A percentile compares a stretch with the other conserved stretches of the same genome.
phyloP scores from a whole-genome alignment of 2,888 invertebrate species.

The Apamea crenata region DNA sequence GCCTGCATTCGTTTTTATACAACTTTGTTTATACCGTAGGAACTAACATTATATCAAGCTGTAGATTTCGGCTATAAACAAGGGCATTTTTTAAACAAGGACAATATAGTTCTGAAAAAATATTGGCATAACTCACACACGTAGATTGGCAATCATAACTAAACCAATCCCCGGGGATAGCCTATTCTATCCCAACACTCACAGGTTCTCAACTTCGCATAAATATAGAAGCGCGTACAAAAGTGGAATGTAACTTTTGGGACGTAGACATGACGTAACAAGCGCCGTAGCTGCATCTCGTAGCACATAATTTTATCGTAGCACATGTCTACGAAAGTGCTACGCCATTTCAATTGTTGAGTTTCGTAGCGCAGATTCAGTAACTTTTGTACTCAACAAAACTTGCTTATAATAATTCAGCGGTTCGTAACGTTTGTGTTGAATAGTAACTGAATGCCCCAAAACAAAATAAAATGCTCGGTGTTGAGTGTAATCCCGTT shows the following conservation, averaged over 20 bases:
- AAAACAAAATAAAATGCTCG: constrained; percentile 58
- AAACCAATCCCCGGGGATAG: constrained; percentile 3
- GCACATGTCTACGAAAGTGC: constrained; percentile 37
- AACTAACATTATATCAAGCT: neutral
- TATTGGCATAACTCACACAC: neutral
- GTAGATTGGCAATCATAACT: constrained; percentile 21
- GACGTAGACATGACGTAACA: constrained; percentile 14
- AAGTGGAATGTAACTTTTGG: constrained; percentile 26
- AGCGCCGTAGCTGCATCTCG: constrained; percentile 8
- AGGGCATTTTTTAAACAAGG: neutral
- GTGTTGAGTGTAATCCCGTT: constrained; percentile 60
- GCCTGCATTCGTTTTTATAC: neutral
- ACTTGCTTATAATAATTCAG: constrained; percentile 17
- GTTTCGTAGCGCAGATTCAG: constrained; percentile 11
- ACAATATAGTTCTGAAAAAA: neutral
- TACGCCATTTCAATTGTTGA: constrained; percentile 31
- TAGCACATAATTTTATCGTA: constrained; percentile 34
- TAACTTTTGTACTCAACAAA: constrained; percentile 1
- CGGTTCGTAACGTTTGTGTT: constrained; percentile 39
- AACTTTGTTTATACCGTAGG: neutral
- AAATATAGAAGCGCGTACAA: constrained; percentile 16
- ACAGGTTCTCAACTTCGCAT: constrained; percentile 8
- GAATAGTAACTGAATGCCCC: constrained; percentile 62
- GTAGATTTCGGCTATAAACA: neutral
- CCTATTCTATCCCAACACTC: neutral